Evolutionary conservation across 1,140 invertebrate species (phyloP).

Genomic region (Drosophila pseudoobscura): DNA sequence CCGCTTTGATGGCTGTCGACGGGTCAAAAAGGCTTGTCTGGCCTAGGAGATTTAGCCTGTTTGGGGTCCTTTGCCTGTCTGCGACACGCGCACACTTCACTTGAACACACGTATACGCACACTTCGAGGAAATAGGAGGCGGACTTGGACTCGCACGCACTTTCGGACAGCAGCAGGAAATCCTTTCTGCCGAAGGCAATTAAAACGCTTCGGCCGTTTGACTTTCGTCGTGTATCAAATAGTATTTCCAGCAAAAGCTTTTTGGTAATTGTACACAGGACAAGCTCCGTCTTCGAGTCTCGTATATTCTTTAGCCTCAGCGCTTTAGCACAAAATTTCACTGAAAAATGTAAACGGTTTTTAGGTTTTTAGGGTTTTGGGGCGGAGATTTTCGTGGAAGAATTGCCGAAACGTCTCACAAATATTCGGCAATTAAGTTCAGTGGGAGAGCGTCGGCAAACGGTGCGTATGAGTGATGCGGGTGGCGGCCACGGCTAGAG

Average conservation of each 20-base stretch:
- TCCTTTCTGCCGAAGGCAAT: slow-evolving; percentile 62
- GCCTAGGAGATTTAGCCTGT: slow-evolving; percentile 32
- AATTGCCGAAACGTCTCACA: slow-evolving; percentile 24
- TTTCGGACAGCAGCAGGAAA: slow-evolving; percentile 35
- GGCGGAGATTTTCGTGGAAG: not conserved
- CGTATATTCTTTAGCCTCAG: slow-evolving; percentile 11
- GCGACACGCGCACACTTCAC: slow-evolving; percentile 31
- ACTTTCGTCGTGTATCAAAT: slow-evolving; percentile 48
- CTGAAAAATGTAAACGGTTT: slow-evolving; percentile 44
- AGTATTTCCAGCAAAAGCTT: slow-evolving; percentile 13
- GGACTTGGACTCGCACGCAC: slow-evolving; percentile 3
- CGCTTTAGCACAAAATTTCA: slow-evolving; percentile 17
- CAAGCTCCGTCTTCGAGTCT: slow-evolving; percentile 2
- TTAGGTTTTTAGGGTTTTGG: too few relatives aligned
- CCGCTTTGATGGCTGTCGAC: slow-evolving; percentile 50
- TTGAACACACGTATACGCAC: slow-evolving; percentile 8
- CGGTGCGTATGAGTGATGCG: slow-evolving; percentile 50
- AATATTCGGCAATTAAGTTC: slow-evolving; percentile 72
- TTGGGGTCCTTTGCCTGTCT: slow-evolving; percentile 31
- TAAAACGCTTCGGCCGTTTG: slow-evolving; percentile 61
- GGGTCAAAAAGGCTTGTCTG: slow-evolving; percentile 36
- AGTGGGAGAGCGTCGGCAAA: slow-evolving; percentile 17
- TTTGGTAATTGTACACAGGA: slow-evolving; percentile 41
- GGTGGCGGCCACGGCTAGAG: slow-evolving; percentile 1
- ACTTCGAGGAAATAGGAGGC: slow-evolving; percentile 4